phyloP scores from a whole-genome alignment of 1,140 invertebrate species.

The Drosophila subobscura region DNA sequence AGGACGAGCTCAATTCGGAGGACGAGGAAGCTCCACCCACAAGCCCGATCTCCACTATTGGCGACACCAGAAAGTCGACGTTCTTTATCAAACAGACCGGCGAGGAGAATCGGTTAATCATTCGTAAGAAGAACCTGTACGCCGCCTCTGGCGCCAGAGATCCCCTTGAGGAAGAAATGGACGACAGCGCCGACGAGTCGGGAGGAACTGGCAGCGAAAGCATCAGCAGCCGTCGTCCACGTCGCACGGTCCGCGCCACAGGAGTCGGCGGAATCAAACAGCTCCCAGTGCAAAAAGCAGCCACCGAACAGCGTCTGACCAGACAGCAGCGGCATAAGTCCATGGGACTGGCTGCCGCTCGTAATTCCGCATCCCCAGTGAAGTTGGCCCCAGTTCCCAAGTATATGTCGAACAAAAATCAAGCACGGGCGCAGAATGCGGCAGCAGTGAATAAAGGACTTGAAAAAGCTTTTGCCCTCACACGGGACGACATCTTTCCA shows the following conservation, averaged over 20 bases:
- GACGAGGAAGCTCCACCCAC: neutral
- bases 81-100: conserved; percentile 59
- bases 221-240: conserved; percentile 20
- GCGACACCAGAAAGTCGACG: conserved; percentile 9
- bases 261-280: conserved; percentile 27
- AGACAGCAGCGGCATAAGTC: conserved; percentile 58
- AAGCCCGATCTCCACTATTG: neutral
- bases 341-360: conserved; percentile 33
- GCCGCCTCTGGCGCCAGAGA: neutral
- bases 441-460: too few species aligned
- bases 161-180: conserved; percentile 35
- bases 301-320: conserved; percentile 36
- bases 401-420: neutral
- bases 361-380: conserved; percentile 55
- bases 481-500: conserved; percentile 50
- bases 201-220: neutral
- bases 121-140: conserved; percentile 44
- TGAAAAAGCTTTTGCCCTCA: too few species aligned
- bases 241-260: conserved; percentile 2
- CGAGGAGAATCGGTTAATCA: conserved; percentile 42
- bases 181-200: conserved; percentile 30
- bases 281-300: conserved; percentile 40
- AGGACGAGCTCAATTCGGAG: conserved; percentile 15
- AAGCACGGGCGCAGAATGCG: neutral
- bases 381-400: conserved; percentile 60